A percentile compares a stretch with the other conserved stretches of the same genome.
These are phyloP conservation scores for Picus viridis DNA, from an alignment of 2,797 vertebrate species.

Conservation along the genomic window DNA sequence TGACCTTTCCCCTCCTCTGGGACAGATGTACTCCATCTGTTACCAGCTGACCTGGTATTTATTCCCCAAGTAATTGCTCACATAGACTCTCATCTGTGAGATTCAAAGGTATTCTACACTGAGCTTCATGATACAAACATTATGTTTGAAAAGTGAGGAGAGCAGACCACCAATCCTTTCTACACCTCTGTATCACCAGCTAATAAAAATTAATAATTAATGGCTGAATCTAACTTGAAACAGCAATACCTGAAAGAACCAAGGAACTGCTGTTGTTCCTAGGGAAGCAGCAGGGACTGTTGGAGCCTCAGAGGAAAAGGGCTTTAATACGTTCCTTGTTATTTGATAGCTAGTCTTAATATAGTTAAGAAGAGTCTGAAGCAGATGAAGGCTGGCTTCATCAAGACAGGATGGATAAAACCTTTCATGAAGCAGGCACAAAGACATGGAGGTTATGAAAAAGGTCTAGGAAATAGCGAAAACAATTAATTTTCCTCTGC, in stretches of 20 bases:
- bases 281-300: not conserved
- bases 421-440: not conserved
- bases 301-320: not conserved
- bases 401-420: not conserved
- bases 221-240: not conserved
- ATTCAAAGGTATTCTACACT: not conserved
- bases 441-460: not conserved
- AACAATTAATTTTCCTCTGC: not conserved
- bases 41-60: too few species aligned
- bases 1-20: too few species aligned
- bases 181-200: not conserved
- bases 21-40: too few species aligned
- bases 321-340: not conserved
- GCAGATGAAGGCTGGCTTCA: slow-evolving; percentile 10
- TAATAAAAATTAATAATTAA: not conserved
- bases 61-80: not conserved
- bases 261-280: not conserved
- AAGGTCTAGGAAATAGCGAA: not conserved
- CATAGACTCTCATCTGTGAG: not conserved
- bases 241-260: not conserved
- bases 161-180: not conserved
- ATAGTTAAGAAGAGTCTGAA: slow-evolving; percentile 40
- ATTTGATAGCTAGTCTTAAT: slow-evolving; percentile 62
- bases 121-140: not conserved
- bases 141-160: not conserved